Percentiles rank a stretch among this genome's conserved stretches.
These are phyloP conservation scores for Olivierus martensii DNA, from an alignment of 1,140 invertebrate genomes.

Conservation along the genomic window DNA sequence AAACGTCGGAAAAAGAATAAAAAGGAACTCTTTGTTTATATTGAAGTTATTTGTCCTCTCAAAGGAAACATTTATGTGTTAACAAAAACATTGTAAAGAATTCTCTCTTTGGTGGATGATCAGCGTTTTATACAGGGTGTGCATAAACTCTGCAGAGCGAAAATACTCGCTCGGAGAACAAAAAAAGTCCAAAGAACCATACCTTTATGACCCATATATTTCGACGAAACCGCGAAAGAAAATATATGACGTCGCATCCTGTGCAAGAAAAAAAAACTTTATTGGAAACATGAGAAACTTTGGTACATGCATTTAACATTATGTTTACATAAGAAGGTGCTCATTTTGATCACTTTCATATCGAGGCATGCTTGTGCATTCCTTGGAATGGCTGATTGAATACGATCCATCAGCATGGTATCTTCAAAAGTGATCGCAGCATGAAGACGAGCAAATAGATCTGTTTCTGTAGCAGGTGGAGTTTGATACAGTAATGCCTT, in stretches of 20 bases:
- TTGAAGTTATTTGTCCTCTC: too few species aligned
- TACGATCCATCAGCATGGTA: neutral
- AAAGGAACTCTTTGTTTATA: too few species aligned
- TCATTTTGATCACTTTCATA: neutral
- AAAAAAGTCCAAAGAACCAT: too few species aligned
- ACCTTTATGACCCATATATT: too few species aligned
- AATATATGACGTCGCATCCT: neutral
- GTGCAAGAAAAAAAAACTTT: neutral
- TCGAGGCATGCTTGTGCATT: neutral
- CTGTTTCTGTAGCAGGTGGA: neutral
- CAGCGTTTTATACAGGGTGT: too few species aligned
- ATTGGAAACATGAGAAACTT: neutral
- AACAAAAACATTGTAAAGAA: too few species aligned
- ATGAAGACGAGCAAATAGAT: neutral
- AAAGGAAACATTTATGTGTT: too few species aligned
- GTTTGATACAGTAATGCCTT: neutral
- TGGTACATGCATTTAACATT: neutral
- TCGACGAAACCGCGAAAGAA: neutral
- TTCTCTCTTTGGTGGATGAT: too few species aligned
- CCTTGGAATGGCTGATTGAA: neutral
- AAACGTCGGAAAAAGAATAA: too few species aligned
- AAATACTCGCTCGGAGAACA: too few species aligned
- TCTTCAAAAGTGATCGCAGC: neutral
- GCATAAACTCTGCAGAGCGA: too few species aligned
- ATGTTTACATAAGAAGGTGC: neutral